Base-by-base conservation (phyloP, 2,797 vertebrate species). In the Phataginus tetradactyla region DNA sequence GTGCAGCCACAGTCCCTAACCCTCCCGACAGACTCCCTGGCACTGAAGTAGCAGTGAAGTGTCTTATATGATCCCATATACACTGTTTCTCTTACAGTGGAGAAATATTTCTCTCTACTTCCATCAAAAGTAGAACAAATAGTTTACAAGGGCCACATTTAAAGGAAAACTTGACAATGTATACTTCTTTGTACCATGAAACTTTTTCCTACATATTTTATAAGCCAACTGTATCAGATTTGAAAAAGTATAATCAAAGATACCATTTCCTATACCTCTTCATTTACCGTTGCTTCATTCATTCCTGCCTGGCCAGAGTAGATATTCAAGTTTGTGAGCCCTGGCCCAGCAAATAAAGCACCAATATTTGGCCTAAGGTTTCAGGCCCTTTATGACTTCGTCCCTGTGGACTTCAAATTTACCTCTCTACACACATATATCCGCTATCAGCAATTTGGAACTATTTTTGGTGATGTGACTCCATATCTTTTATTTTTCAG, bases 401-500 rank as follows among this genome's bases (percentile, higher is more conserved):
- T 83, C 69, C 57, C 78, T 27, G 7, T 45, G 39, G 15, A 34
- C 6, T 23, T 81, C 59, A 74, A 13, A 39, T 42, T 86, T 51
- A 55, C 72, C 71, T 75, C 61, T 39, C 61, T 21, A 21, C 17
- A 45, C 5, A 55, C 11, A 72, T 14, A 23, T 32, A 84, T 34
- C 37, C 27, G 71, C 51, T 42, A n/a, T 78, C 55, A 92, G 27
- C 64, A 97, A 68, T 93, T 95, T 12, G 81, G 29, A 93, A 51
- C 64, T 75, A 18, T 87, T 93, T 96, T 84, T n/a, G n/a, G 81
- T 90, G 88, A 88, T 55, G 29, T 53, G n/a, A 91, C 49, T 97
- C 80, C 64, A 20, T 66, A 23, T 78, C 37, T 85, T 91, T 94
- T 85, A 69, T 59, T 86, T 96, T 77, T 75, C 23, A 42, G 5